These are phyloP conservation scores for Thereva nobilitata DNA, from an alignment of 2,888 invertebrate genomes.

Conservation along the genomic window DNA sequence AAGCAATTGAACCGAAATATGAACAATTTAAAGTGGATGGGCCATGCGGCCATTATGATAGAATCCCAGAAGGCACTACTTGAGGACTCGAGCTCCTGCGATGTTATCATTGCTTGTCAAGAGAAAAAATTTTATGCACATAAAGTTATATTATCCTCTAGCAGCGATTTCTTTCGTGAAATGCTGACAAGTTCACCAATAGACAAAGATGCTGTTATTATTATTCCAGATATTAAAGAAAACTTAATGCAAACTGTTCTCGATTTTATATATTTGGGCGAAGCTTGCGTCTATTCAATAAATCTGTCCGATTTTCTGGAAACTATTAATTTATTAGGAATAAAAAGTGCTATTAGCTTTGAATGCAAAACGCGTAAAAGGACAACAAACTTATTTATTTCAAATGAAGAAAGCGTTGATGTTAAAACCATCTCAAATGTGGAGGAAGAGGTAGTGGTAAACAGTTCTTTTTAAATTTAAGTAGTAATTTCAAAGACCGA, in stretches of 20 bases:
- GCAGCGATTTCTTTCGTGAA: slow-evolving; percentile 54
- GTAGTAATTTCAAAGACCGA: too few species aligned
- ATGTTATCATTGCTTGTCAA: slow-evolving; percentile 53
- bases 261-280: slow-evolving; percentile 56
- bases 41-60: slow-evolving; percentile 55
- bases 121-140: slow-evolving; percentile 54
- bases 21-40: slow-evolving; percentile 58
- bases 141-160: slow-evolving; percentile 54
- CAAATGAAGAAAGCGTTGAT: too few species aligned
- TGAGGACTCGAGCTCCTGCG: slow-evolving; percentile 51
- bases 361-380: slow-evolving; percentile 47
- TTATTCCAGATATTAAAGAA: slow-evolving; percentile 55
- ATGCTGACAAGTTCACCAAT: slow-evolving; percentile 51
- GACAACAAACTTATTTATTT: too few species aligned
- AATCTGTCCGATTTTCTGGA: slow-evolving; percentile 55
- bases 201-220: slow-evolving; percentile 51
- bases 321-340: slow-evolving; percentile 55
- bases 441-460: too few species aligned
- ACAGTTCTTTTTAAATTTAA: too few species aligned
- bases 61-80: slow-evolving; percentile 54
- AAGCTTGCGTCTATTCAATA: slow-evolving; percentile 52
- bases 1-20: slow-evolving; percentile 41
- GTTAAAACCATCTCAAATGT: too few species aligned
- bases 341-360: slow-evolving; percentile 57
- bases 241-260: slow-evolving; percentile 53